Percentiles rank a stretch among this genome's conserved stretches.
phyloP scores from a whole-genome alignment of 2,113 vertebrate genomes.

The Phodopus roborovskii region DNA sequence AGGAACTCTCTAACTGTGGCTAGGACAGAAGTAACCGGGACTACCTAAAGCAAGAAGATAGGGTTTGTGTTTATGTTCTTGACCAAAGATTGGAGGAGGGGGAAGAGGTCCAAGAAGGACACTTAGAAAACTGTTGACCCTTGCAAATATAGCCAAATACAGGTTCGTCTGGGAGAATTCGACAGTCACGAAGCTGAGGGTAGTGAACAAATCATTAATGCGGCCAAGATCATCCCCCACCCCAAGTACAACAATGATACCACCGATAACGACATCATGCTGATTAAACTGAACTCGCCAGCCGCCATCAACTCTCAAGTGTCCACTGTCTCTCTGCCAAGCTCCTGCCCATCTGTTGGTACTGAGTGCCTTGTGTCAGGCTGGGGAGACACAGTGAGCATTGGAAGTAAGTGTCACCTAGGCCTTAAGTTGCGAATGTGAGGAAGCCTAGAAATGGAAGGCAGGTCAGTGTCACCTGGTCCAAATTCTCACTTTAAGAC shows the following conservation, averaged over 20 bases:
- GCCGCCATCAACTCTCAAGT: not conserved
- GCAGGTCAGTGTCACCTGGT: not conserved
- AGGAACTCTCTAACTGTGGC: not conserved
- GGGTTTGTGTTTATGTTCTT: not conserved
- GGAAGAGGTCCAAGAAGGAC: not conserved
- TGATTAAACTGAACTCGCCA: conserved; percentile 86
- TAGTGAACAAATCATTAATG: conserved; percentile 69
- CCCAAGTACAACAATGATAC: conserved; percentile 54
- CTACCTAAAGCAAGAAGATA: not conserved
- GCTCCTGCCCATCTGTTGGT: not conserved
- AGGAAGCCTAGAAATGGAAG: not conserved
- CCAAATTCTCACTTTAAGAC: not conserved
- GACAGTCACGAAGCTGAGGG: conserved; percentile 64
- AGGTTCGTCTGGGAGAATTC: conserved; percentile 76
- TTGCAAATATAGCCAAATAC: conserved; percentile 51
- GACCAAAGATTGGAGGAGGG: not conserved
- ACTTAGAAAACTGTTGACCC: not conserved
- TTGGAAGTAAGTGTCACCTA: not conserved
- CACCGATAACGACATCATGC: conserved; percentile 90
- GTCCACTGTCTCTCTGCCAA: not conserved
- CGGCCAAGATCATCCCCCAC: conserved; percentile 68
- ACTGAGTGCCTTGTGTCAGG: not conserved
- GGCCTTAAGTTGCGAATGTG: too few relatives aligned
- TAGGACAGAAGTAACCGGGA: fast-evolving
- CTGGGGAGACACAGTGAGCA: not conserved